Conservation (phyloP, 2,888 invertebrate genomes). For the Catocala nupta region DNA sequence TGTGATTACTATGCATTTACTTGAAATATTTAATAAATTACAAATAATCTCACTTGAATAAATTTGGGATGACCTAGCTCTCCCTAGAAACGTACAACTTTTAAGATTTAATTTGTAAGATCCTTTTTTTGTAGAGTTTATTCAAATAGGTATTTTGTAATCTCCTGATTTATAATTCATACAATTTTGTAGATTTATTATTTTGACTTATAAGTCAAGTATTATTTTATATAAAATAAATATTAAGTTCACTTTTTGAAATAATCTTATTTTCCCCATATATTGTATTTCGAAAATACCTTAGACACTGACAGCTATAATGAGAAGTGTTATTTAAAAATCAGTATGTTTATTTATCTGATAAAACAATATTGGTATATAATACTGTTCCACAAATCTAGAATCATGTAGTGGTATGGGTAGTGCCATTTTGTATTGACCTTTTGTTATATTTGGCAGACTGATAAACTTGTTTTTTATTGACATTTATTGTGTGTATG, state of each 20-base stretch:
- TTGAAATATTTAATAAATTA: conserved; percentile 60
- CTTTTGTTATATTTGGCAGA: conserved; percentile 58
- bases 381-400: conserved; percentile 51
- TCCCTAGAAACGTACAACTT: conserved; percentile 84
- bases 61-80: conserved; percentile 78
- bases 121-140: conserved; percentile 82
- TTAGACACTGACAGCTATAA: conserved; percentile 35
- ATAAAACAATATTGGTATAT: conserved; percentile 31
- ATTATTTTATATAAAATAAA: conserved; percentile 85
- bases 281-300: conserved; percentile 31
- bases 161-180: conserved; percentile 80
- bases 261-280: conserved; percentile 66
- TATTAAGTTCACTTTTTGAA: conserved; percentile 70
- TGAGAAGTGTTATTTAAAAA: conserved; percentile 29
- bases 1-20: conserved; percentile 75
- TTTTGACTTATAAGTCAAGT: conserved; percentile 78
- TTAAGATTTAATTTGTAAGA: conserved; percentile 84
- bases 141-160: conserved; percentile 83
- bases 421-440: conserved; percentile 68
- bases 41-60: conserved; percentile 72
- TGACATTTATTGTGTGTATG: conserved; percentile 81
- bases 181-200: conserved; percentile 77
- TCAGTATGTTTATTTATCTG: conserved; percentile 29
- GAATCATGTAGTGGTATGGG: conserved; percentile 53
- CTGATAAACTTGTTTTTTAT: conserved; percentile 66